phyloP scores from a whole-genome alignment of 2,888 invertebrate species.

The Drosophila macrospina region DNA sequence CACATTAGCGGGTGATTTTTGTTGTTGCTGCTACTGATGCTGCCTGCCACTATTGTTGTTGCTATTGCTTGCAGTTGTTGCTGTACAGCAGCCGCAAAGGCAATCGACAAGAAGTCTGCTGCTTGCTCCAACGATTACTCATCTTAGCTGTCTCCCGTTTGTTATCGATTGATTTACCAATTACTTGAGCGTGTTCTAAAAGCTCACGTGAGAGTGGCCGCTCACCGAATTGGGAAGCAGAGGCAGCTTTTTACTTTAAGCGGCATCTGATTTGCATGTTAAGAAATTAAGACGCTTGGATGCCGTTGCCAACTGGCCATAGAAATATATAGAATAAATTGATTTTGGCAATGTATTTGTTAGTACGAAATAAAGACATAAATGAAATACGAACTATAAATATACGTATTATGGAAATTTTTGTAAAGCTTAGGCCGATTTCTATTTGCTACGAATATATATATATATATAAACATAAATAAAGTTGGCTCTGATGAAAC shows the following conservation, averaged over 20 bases:
- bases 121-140: constrained; percentile 35
- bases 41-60: constrained; percentile 4
- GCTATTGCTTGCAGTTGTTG: constrained; percentile 5
- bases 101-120: constrained; percentile 58
- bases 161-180: constrained; percentile 12
- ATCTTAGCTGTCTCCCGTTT: constrained; percentile 25
- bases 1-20: constrained; percentile 29
- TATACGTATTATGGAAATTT: constrained; percentile 8
- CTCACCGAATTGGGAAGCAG: background rate
- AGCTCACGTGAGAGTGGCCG: background rate
- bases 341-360: constrained; percentile 4
- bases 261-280: constrained; percentile 1
- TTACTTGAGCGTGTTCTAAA: background rate
- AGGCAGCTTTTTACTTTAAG: background rate
- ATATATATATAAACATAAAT: background rate
- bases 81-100: constrained; percentile 9
- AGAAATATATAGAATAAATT: background rate
- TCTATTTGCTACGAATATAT: constrained; percentile 39
- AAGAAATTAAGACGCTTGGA: background rate
- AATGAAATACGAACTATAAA: constrained; percentile 29
- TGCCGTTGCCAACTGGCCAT: constrained; percentile 10
- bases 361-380: constrained; percentile 1
- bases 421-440: constrained; percentile 47
- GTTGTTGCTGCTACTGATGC: background rate
- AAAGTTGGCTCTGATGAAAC: constrained; percentile 7